phyloP scores from a whole-genome alignment of 2,113 vertebrate genomes.

The Oreocharis arfaki region DNA sequence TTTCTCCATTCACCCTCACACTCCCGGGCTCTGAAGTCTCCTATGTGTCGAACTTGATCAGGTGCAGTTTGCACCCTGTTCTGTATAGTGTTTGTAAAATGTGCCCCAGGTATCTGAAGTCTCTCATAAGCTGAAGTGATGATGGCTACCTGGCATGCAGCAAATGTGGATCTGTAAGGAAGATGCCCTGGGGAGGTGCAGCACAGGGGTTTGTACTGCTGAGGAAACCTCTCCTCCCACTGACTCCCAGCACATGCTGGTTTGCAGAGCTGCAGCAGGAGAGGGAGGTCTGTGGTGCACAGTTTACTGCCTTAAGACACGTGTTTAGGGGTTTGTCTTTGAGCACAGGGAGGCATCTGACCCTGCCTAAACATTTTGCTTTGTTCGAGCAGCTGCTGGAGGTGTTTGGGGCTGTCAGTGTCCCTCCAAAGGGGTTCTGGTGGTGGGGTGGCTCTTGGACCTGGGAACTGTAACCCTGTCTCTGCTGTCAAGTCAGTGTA shows the following conservation, averaged over 20 bases:
- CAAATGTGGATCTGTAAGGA: neutral
- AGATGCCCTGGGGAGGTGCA: neutral
- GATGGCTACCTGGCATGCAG: neutral
- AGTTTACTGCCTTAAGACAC: neutral
- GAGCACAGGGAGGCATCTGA: neutral
- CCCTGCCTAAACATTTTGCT: neutral
- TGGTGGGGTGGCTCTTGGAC: neutral
- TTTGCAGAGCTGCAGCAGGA: neutral
- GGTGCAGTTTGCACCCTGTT: neutral
- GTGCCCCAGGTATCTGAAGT: neutral
- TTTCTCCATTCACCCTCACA: neutral
- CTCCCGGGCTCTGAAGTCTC: neutral
- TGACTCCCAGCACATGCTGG: neutral
- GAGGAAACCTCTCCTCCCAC: neutral
- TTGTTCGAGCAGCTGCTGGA: neutral
- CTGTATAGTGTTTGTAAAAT: neutral
- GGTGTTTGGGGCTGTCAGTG: neutral
- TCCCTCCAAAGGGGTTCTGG: neutral
- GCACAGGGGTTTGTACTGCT: neutral
- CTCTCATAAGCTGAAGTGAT: neutral
- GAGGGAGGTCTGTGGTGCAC: neutral
- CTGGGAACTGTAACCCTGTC: neutral
- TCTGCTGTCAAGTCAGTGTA: neutral
- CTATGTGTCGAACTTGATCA: fast-evolving
- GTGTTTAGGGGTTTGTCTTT: neutral